Base-by-base conservation (phyloP, 2,797 vertebrate genomes). In the Acipenser oxyrinchus region DNA sequence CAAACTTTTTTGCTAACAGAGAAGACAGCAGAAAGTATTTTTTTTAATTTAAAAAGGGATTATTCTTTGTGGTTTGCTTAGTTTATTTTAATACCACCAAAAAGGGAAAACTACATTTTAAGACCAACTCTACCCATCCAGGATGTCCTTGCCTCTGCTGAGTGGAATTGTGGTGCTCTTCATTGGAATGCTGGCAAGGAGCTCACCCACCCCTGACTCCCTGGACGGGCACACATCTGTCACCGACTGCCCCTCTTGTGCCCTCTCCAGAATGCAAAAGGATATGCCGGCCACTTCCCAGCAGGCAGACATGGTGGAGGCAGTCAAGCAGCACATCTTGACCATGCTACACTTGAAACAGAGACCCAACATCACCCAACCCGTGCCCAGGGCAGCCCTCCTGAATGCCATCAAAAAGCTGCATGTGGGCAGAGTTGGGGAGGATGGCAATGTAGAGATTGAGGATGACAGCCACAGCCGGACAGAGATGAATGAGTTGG, bases 291-390 rank as follows among this genome's bases (percentile, higher is more conserved):
- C 18, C 59, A 87, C 77, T 82, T 79, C 87, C 61, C 86, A 90
- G 83, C 86, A 37, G 37, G 37, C 77, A 65, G 89, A 91, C 80
- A 90, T 91, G 88, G 89, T 91, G 78, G 90, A 91, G 79, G 90
- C 90, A 73, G 90, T 91, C 64, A 91, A 91, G 80, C 89, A 85
- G 75, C 90, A 91, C 83, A 91, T 91, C 69, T 67, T 91, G 69
- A 90, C 88, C 81, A 90, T 90, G 89, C 82, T 91, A 83, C 90
- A 91, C 76, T 82, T 91, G 82, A 95, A 86, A 72, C 77, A 90
- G 75, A 93, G 94, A 78, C 96, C 96, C 71, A 96, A 98, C 79
- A 88, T 98, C 77, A 97, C 91, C 2, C 92, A 94, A 77, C 88
- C 92, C 0, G 90, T 98, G 72, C 94, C 95, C 70, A 94, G 93